phyloP scores from a whole-genome alignment of 1,140 invertebrate genomes.

The Dinoponera quadriceps region DNA sequence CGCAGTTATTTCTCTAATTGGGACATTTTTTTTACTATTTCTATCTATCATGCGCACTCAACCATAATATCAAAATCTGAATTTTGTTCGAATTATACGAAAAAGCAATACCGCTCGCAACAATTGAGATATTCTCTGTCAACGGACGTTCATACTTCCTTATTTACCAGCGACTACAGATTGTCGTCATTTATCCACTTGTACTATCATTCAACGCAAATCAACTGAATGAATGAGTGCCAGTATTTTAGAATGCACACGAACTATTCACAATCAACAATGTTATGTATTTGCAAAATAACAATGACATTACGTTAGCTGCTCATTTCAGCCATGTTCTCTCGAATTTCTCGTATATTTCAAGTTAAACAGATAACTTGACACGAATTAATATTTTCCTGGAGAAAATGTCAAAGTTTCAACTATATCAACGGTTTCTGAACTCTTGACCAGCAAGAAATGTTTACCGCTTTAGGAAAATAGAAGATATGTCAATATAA shows the following conservation, averaged over 20 bases:
- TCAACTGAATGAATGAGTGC: conserved; percentile 43
- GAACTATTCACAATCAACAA: neutral
- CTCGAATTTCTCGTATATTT: neutral
- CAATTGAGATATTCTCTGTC: conserved; percentile 20
- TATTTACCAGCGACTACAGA: conserved; percentile 24
- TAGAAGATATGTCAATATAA: neutral
- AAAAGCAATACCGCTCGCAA: neutral
- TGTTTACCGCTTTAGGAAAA: neutral
- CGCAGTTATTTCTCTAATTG: neutral
- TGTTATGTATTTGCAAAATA: neutral
- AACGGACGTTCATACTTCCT: conserved; percentile 24
- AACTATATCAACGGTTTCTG: neutral
- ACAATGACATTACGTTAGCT: neutral
- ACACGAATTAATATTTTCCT: neutral
- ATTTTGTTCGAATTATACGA: neutral
- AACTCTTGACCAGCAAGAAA: neutral
- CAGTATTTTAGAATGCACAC: conserved; percentile 38
- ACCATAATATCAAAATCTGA: neutral
- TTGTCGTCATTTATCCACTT: conserved; percentile 60
- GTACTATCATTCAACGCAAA: conserved; percentile 54
- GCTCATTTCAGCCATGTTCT: neutral
- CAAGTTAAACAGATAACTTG: conserved; percentile 3
- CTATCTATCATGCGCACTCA: neutral
- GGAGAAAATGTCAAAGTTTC: neutral
- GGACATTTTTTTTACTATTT: neutral